Base-by-base conservation (phyloP, 2,888 invertebrate species). In the Sceliomorpha sp. region DNA sequence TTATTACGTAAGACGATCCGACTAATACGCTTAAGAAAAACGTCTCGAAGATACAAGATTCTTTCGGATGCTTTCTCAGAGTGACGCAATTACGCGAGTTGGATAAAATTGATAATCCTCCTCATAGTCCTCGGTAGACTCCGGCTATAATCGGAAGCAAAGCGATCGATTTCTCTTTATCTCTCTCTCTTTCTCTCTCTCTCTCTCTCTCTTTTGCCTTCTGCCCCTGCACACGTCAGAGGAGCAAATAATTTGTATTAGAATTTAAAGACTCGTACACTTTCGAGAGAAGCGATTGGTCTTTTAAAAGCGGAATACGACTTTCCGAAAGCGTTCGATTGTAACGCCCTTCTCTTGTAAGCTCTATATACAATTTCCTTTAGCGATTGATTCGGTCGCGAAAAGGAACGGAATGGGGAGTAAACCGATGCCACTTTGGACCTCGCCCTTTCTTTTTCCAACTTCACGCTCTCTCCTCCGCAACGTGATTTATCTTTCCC, bases 401-500 rank as follows among this genome's bases (percentile, higher is more conserved):
- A 56, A 51, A 68, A 60, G 55, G 55, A 55, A 50, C 44, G 45
- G 5, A 47, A 34, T 42, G 53, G 60, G 56, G 59, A 42, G 55
- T 34, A 68, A 67, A 68, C 60, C 34, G 55, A 55, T 63, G 63
- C 63, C 48, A 31, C 58, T 60, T 64, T 39, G 60, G n/a, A 62
- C 32, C 67, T 69, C 45, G 60, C 71, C 71, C 70, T 74, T 77
- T 66, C 69, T 59, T 77, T 66, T 70, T 59, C 63, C 69, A 69
- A 73, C 68, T 72, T 70, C 68, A 69, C 73, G 68, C 72, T 69
- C 69, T 62, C 66, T 36, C 51, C 55, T n/a, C 39, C 47, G 62
- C 55, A 56, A 51, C 51, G 55, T 68, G 56, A 62, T 68, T 62
- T 68, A 68, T 51, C 62, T 32, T 45, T 27, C 34, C 24, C 20